Conservation (phyloP, 2,888 invertebrate species). For the Serripes groenlandicus region DNA sequence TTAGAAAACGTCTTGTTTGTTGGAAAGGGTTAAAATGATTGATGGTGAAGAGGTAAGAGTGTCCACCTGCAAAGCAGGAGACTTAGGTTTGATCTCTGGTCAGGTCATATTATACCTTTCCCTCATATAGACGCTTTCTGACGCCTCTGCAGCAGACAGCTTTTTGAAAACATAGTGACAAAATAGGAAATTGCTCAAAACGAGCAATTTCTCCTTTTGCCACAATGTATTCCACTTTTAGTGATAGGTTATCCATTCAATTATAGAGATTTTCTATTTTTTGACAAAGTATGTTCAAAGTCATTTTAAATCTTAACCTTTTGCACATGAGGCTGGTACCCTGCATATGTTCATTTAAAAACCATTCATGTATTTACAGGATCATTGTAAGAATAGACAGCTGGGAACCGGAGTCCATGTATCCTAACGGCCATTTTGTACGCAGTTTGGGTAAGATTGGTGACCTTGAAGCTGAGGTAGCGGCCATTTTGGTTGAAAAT, state of each 20-base stretch:
- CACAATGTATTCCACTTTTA: not conserved
- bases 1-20: not conserved
- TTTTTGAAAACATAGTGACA: not conserved
- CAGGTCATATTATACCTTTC: no score
- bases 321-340: no score
- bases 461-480: conserved; percentile 83
- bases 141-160: no score
- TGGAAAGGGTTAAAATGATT: not conserved
- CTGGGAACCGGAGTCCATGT: conserved; percentile 83
- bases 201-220: not conserved
- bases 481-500: conserved; percentile 82
- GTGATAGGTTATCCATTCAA: no score
- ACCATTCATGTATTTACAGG: conserved; percentile 61
- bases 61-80: no score
- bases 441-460: conserved; percentile 81
- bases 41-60: no score
- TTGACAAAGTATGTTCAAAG: not conserved
- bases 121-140: no score
- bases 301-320: no score
- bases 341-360: no score
- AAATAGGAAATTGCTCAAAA: not conserved
- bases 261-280: not conserved
- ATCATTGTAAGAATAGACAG: conserved; percentile 83
- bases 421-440: conserved; percentile 85
- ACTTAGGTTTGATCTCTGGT: no score